Percentiles rank a stretch among this genome's conserved stretches.
phyloP scores from a whole-genome alignment of 1,140 invertebrate genomes.

The Diachasmimorpha longicaudata region DNA sequence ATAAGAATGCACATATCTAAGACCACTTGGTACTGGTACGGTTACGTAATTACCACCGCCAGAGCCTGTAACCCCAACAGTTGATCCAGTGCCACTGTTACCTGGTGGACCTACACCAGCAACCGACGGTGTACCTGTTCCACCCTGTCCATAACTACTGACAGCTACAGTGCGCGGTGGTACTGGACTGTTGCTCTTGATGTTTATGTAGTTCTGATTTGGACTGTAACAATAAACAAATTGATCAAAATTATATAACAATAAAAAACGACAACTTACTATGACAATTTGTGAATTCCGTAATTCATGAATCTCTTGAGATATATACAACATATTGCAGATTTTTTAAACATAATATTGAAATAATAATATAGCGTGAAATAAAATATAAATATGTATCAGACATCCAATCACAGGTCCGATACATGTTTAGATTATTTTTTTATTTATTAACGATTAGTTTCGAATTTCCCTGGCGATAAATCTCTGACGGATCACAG shows the following conservation, averaged over 20 bases:
- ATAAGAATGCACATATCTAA: conserved; percentile 59
- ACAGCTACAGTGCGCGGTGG: conserved; percentile 56
- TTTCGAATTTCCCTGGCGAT: no score
- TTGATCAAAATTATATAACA: background rate
- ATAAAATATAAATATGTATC: no score
- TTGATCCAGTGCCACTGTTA: conserved; percentile 28
- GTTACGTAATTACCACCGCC: conserved; percentile 42
- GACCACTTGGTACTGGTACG: conserved; percentile 48
- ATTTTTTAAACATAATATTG: no score
- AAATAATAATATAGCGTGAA: no score
- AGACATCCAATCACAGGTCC: no score
- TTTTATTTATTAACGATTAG: no score
- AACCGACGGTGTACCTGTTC: conserved; percentile 27
- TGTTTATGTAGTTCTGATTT: conserved; percentile 57
- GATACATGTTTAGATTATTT: no score
- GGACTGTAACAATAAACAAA: conserved; percentile 43
- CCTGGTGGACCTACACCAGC: conserved; percentile 40
- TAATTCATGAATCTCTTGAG: no score
- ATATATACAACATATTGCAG: no score
- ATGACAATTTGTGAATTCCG: no score
- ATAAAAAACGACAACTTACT: no score
- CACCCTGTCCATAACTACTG: conserved; percentile 48
- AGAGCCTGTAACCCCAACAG: conserved; percentile 30
- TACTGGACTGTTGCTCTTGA: conserved; percentile 58
- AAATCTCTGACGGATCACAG: no score